Base-by-base conservation (phyloP, 1,140 invertebrate species). In the Nixonia krombeini region DNA sequence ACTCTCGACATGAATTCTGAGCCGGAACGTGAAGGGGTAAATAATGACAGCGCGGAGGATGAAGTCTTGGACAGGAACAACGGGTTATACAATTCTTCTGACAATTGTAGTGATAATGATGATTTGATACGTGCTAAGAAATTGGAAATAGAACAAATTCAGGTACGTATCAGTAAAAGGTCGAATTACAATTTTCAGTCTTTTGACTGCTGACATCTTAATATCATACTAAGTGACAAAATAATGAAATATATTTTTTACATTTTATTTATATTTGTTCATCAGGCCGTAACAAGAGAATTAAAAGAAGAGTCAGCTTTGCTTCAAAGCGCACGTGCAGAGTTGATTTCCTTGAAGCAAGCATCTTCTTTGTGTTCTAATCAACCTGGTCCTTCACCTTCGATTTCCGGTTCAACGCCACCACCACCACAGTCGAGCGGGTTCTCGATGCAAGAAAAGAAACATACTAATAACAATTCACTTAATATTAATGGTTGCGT, bases 331-430 rank as follows among this genome's bases (percentile, higher is more conserved):
- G 76, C 83, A 8, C 70, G 81, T 25, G 74, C 79, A 10, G 80
- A 83, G 56, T 50, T 85, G 6, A 25, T 74, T 69, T 38, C 80
- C 45, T 59, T 85, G n/a, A 85, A 83, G 35, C 76, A 80, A 67
- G 38, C 37, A 16, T 45, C 55, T 3, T 62, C 38, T 26, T 44
- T 63, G 5, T 53, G 49, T 2, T 52, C 49, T 28, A 38, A 26
- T 38, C 63, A 65, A 28, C 47, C 65, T 38, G 37, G 58, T 18
- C 17, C 70, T 10, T 41, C 72, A 4, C 51, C 67, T 10, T 51
- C 68, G 0, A 41, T 72, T 0, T 55, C 70, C 1, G 61, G 37
- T n/a, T 72, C 74, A 1, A 75, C 71, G 0, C 68, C 79, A 12
- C 65, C 75, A 2, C 68, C 70, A 5, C 58, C 70, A 6, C 21